Base-by-base conservation (phyloP, 1,140 invertebrate species). In the Drosophila hydei region DNA sequence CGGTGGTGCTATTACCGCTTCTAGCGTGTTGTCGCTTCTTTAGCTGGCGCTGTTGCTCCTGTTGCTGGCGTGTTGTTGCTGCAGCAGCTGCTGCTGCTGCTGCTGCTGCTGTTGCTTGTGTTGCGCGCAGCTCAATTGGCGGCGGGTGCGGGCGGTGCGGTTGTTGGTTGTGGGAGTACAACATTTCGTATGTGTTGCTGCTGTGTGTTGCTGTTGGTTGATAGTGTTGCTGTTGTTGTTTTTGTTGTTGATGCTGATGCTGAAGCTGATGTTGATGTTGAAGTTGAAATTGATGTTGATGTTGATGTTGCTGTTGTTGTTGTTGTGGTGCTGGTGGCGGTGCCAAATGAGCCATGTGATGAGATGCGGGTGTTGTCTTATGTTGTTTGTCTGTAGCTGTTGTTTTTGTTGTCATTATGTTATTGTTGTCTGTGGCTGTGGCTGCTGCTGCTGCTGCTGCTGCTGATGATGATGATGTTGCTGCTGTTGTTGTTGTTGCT, bases 121-220 rank as follows among this genome's bases (percentile, higher is more conserved):
- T 54, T 9, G 45, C 69, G 52, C 21, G 52, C 8, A 43, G 42
- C 21, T 25, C 56, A 3, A 40, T 52, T 30, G 52, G 52, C 38
- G 12, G 27, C 14, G 47, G 47, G n/a, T 67, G 56, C 21, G 36
- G 18, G 70, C 23, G 67, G 48, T 9, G 72, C 58, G 60, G 72
- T 54, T 68, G 59, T 61, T 75, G 90, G 67, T 74, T 89, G 60
- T 91, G 90, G 90, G 90, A 91, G 90, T 91, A 91, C 90, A 91
- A 90, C 89, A 91, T 91, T 91, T 91, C 89, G 58, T 77, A 79
- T 80, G 85, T 76, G 70, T 72, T 77, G 72, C 50, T 79, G 56
- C 47, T 64, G 54, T 60, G 74, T 78, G 75, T 33, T 33, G 30
- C 42, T 74, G 69, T 54, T 62, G 58, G 60, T 27, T 61, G 48